Base-by-base conservation (phyloP, 1,140 invertebrate species). In the Caligus rogercresseyi region DNA sequence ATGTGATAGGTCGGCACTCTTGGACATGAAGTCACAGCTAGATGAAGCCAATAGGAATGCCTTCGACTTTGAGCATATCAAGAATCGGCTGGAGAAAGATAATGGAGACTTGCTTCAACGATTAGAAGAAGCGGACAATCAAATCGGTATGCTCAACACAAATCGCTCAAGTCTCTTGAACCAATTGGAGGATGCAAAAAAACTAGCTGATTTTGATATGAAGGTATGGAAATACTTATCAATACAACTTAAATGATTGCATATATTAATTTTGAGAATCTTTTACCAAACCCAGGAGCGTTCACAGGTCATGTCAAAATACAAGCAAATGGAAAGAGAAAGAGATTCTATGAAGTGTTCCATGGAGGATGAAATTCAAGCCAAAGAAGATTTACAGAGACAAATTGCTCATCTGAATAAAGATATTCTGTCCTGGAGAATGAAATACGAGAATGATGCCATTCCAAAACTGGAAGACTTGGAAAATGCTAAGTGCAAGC, bases 381-480 rank as follows among this genome's bases (percentile, higher is more conserved):
- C 61, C n/a, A 74, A 73, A 65, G 69, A 69, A 52, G 80, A 81
- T 63, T 67, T 82, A 65, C 91, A 97, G 76, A 82, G 94, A 72
- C 93, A 97, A 76, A 79, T 98, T 68, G 89, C 88, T 81, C 97
- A 97, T 78, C 89, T 90, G 68, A 96, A 97, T 72, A 89, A 86
- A 68, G 94, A 95, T 74, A 80, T 86, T 54, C n/a, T 11, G 13
- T 54, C 21, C 13, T 54, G 53, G 53, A 16, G 53, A 54, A 7
- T 20, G 11, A 54, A 54, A 23, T 66, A 66, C 55, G 61, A 65
- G 51, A 53, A 52, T 25, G 54, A 61, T 26, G 58, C 56, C 7
- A 11, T 61, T 16, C 88, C 91, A 66, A 81, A 90, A 68, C 85
- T 90, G 68, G 94, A 98, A 76, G 95, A 98, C 77, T 81, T 98